Percentiles rank a stretch among this genome's conserved stretches.
These are phyloP conservation scores for Aythya fuligula DNA, from an alignment of 2,797 vertebrate genomes.

Conservation along the genomic window DNA sequence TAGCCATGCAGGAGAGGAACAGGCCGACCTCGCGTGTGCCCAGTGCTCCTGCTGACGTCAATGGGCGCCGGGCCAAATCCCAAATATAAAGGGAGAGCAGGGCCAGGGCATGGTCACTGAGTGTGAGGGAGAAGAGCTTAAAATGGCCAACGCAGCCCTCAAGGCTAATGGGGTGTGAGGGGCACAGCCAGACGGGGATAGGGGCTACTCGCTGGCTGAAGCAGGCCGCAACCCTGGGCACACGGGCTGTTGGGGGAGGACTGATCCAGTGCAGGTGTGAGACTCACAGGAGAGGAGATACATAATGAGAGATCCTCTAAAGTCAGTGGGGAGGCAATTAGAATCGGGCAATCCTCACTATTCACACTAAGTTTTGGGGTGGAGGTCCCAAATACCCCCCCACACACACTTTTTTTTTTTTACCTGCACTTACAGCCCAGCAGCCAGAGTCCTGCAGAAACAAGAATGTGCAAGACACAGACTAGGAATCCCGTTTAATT, in stretches of 20 bases:
- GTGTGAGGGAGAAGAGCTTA: neutral
- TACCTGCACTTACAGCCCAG: neutral
- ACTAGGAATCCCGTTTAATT: neutral
- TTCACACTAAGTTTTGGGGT: rapidly evolving
- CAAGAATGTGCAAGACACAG: neutral
- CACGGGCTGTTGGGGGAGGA: neutral
- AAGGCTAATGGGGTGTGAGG: neutral
- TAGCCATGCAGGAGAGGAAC: neutral
- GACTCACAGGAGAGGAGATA: neutral
- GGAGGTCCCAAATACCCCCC: neutral
- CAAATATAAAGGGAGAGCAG: neutral
- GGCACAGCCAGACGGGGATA: neutral
- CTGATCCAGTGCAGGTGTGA: neutral
- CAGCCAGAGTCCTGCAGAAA: neutral
- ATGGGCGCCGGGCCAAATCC: neutral
- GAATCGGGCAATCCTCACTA: neutral
- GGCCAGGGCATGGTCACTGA: neutral
- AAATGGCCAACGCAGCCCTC: rapidly evolving
- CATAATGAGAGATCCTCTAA: neutral
- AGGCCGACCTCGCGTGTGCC: neutral
- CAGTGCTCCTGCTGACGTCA: neutral
- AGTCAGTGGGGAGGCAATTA: neutral
- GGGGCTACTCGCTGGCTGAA: neutral
- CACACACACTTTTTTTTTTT: neutral
- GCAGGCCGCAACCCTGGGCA: neutral